Conservation (phyloP, 2,888 invertebrate genomes). For the Zygogramma bicolorata region DNA sequence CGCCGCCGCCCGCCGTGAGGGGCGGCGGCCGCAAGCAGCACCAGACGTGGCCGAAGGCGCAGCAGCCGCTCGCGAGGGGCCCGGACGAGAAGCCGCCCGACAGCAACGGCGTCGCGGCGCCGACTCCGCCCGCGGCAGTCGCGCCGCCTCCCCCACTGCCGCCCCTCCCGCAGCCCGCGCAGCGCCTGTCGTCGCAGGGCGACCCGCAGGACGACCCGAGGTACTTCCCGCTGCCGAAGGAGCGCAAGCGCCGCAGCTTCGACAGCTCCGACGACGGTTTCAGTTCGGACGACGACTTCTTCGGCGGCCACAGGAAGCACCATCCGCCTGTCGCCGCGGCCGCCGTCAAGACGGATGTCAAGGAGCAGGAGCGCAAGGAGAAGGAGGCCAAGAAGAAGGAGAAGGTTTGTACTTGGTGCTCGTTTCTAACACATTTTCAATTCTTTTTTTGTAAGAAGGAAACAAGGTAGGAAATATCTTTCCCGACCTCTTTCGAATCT, state of each 20-base stretch:
- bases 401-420: no score
- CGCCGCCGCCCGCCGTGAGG: conserved; percentile 80
- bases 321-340: conserved; percentile 33
- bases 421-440: no score
- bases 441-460: no score
- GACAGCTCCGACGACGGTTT: conserved; percentile 77
- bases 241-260: conserved; percentile 76
- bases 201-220: conserved; percentile 76
- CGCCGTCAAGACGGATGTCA: conserved; percentile 51
- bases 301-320: conserved; percentile 67
- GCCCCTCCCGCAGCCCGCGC: conserved; percentile 19
- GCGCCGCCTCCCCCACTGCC: conserved; percentile 60
- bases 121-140: conserved; percentile 40
- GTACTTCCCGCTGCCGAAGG: conserved; percentile 80
- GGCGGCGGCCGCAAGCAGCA: conserved; percentile 76
- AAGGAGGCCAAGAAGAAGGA: conserved; percentile 40
- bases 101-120: conserved; percentile 51
- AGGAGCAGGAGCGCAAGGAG: conserved; percentile 38
- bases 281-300: conserved; percentile 71
- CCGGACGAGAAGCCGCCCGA: conserved; percentile 43
- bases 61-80: conserved; percentile 63
- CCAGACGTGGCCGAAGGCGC: conserved; percentile 74
- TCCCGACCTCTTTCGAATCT: no score
- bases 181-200: conserved; percentile 60
- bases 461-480: no score